A percentile compares a stretch with the other conserved stretches of the same genome.
Conservation (phyloP, 2,888 invertebrate species). For the Cataglyphis cursor region DNA sequence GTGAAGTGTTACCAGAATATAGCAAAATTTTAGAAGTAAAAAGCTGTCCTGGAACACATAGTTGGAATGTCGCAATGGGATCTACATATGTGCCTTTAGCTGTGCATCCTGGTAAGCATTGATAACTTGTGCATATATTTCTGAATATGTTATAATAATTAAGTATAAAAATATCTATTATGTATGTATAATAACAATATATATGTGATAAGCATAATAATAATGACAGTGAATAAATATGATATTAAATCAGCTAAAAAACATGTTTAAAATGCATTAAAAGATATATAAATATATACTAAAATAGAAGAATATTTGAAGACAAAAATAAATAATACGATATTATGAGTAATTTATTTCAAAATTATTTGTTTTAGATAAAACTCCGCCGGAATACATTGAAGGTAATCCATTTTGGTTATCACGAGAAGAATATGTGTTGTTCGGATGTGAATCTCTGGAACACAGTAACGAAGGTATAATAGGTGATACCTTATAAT, state of each 20-base stretch:
- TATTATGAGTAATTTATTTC: not conserved
- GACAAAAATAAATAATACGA: constrained; percentile 26
- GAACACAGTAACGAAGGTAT: constrained; percentile 75
- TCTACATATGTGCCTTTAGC: constrained; percentile 85
- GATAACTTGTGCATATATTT: constrained; percentile 13
- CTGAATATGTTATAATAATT: constrained; percentile 4
- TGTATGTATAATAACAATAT: not conserved
- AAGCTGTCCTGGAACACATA: constrained; percentile 84
- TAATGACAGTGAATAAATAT: not conserved
- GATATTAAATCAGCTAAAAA: not conserved
- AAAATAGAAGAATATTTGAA: not conserved
- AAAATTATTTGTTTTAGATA: constrained; percentile 77
- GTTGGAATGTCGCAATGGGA: constrained; percentile 87
- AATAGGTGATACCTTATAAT: constrained; percentile 62
- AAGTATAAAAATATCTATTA: constrained; percentile 9
- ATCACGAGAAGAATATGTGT: constrained; percentile 86
- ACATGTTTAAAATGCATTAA: not conserved
- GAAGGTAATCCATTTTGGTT: constrained; percentile 86
- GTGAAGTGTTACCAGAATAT: constrained; percentile 84
- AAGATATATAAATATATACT: not conserved
- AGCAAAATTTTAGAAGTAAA: constrained; percentile 84
- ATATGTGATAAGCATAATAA: not conserved
- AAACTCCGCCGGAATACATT: constrained; percentile 84
- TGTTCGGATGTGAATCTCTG: constrained; percentile 86
- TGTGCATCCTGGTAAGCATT: constrained; percentile 83